Percentiles rank a stretch among this genome's conserved stretches.
Conservation (phyloP, 1,140 invertebrate genomes). For the Phenacoccus solenopsis region DNA sequence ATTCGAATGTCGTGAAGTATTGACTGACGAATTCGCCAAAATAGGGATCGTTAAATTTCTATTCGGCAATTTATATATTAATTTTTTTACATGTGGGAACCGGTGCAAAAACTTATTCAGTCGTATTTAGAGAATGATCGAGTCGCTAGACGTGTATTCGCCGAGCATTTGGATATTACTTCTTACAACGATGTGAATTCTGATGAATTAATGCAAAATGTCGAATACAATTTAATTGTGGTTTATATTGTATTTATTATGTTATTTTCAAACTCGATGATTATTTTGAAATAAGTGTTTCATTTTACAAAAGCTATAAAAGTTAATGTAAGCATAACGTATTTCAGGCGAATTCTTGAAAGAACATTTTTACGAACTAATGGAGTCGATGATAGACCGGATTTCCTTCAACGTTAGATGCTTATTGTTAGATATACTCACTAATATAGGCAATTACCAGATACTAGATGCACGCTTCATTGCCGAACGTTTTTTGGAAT, state of each 20-base stretch:
- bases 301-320: not conserved
- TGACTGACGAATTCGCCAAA: conserved; percentile 13
- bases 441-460: not conserved
- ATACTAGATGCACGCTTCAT: not conserved
- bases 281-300: not conserved
- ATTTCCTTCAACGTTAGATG: conserved; percentile 16
- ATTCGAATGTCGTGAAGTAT: conserved; percentile 36
- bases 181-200: conserved; percentile 25
- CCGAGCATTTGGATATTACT: conserved; percentile 43
- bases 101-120: conserved; percentile 56
- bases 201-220: not conserved
- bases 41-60: conserved; percentile 54
- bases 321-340: too few relatives aligned
- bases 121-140: conserved; percentile 34
- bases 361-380: conserved; percentile 6
- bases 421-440: conserved; percentile 4
- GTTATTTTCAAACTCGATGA: not conserved
- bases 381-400: conserved; percentile 18
- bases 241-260: conserved; percentile 36
- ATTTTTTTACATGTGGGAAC: conserved; percentile 83
- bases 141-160: conserved; percentile 63
- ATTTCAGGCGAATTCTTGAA: conserved; percentile 17
- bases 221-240: not conserved
- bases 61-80: conserved; percentile 67
- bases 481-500: not conserved